A percentile compares a stretch with the other conserved stretches of the same genome.
Conservation (phyloP, 2,797 vertebrate genomes). For the Zenarchopterus dispar region DNA sequence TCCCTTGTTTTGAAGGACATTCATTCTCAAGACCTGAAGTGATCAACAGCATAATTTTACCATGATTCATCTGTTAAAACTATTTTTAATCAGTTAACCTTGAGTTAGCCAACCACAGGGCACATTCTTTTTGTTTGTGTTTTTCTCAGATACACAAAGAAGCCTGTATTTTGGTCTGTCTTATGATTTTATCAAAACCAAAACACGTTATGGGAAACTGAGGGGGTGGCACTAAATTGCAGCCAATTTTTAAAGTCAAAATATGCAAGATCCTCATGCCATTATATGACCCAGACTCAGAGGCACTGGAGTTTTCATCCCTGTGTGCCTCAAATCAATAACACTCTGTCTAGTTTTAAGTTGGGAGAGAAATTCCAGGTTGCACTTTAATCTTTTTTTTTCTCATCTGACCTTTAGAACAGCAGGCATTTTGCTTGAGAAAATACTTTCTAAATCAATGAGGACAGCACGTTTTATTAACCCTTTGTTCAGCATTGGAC, state of each 20-base stretch:
- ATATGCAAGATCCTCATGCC: conserved; percentile 5
- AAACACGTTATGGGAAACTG: not conserved
- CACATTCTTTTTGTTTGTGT: no score
- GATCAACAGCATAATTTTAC: no score
- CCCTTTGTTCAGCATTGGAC: conserved; percentile 29
- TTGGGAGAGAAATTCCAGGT: conserved; percentile 31
- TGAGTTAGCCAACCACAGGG: no score
- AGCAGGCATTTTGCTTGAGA: conserved; percentile 61
- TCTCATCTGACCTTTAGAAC: conserved; percentile 71
- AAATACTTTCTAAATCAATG: conserved; percentile 67
- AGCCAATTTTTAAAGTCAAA: not conserved
- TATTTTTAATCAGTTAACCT: no score
- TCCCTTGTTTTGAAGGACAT: no score
- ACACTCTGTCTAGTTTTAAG: conserved; percentile 34
- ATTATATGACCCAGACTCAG: conserved; percentile 8
- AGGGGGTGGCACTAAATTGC: not conserved
- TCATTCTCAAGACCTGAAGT: no score
- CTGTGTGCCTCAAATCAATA: conserved; percentile 57
- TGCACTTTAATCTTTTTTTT: conserved; percentile 53
- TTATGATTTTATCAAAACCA: not conserved
- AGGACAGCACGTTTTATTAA: conserved; percentile 59
- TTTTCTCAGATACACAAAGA: no score
- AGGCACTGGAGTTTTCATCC: conserved; percentile 27
- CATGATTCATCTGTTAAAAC: no score
- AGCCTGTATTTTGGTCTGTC: no score